These are phyloP conservation scores for Megalonaias nervosa DNA, from an alignment of 1,140 invertebrate genomes.

Conservation along the genomic window DNA sequence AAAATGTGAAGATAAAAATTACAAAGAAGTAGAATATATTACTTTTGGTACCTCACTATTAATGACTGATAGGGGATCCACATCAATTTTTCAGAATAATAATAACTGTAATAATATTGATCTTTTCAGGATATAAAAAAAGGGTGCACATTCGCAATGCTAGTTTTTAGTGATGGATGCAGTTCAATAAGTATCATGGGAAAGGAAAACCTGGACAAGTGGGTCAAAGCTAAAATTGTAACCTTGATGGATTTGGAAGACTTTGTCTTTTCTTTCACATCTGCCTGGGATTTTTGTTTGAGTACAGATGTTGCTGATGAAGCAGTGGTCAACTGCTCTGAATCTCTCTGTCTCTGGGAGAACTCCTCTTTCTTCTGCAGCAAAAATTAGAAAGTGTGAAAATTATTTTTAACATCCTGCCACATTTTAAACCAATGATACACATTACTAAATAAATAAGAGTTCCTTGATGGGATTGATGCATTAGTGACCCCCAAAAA, in stretches of 20 bases:
- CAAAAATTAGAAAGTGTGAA: background rate
- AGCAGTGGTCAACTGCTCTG: constrained; percentile 28
- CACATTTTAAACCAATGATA: too few relatives aligned
- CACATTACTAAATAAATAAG: too few relatives aligned
- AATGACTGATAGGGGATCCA: background rate
- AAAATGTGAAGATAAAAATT: background rate
- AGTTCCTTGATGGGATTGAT: too few relatives aligned
- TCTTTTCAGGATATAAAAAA: background rate
- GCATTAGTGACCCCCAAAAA: too few relatives aligned
- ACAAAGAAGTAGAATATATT: background rate
- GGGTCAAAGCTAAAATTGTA: constrained; percentile 2
- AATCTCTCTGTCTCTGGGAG: constrained; percentile 57
- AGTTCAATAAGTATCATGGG: background rate
- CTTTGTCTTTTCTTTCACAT: constrained; percentile 45
- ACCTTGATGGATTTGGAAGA: constrained; percentile 45
- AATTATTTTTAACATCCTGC: too few relatives aligned
- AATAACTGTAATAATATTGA: background rate
- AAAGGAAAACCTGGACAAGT: background rate
- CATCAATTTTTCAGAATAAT: background rate
- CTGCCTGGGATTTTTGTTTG: constrained; percentile 48
- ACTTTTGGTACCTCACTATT: background rate
- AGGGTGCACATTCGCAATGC: background rate
- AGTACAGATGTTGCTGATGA: constrained; percentile 27
- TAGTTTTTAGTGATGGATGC: background rate
- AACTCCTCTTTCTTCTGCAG: constrained; percentile 63